Percentiles rank a stretch among this genome's conserved stretches.
Evolutionary conservation across 2,888 invertebrate genomes (phyloP).

Genomic region (Sympetrum striolatum): DNA sequence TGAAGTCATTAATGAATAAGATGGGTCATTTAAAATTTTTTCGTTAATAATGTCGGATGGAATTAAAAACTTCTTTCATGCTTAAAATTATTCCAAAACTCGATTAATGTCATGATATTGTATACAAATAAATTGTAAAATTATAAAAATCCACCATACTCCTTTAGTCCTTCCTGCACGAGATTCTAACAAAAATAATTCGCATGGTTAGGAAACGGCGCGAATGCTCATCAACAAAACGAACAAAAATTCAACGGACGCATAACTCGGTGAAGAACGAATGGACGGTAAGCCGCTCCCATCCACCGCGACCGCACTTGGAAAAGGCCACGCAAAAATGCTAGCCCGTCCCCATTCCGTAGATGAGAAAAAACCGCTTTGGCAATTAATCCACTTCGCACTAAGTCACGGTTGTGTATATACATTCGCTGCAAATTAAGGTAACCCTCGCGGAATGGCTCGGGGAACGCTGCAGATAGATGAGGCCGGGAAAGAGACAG

Average conservation of each 20-base stretch:
- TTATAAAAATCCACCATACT: too few species aligned
- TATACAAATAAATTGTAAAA: too few species aligned
- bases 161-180: too few species aligned
- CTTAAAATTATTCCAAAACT: too few species aligned
- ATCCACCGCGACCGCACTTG: neutral
- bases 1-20: too few species aligned
- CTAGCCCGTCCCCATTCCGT: neutral
- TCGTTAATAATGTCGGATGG: too few species aligned
- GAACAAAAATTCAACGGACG: neutral
- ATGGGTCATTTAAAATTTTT: too few species aligned
- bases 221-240: neutral
- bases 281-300: neutral
- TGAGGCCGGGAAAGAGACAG: neutral
- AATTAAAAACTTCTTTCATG: too few species aligned
- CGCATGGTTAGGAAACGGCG: too few species aligned
- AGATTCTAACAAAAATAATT: too few species aligned
- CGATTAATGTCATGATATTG: too few species aligned
- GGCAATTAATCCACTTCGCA: constrained; percentile 31
- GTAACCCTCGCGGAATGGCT: neutral
- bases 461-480: neutral
- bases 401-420: constrained; percentile 10
- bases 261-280: neutral
- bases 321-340: neutral
- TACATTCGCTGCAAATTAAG: neutral
- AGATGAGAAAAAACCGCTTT: neutral